Evolutionary conservation across 2,113 vertebrate genomes (phyloP).

Genomic region (Brachirus orientalis): DNA sequence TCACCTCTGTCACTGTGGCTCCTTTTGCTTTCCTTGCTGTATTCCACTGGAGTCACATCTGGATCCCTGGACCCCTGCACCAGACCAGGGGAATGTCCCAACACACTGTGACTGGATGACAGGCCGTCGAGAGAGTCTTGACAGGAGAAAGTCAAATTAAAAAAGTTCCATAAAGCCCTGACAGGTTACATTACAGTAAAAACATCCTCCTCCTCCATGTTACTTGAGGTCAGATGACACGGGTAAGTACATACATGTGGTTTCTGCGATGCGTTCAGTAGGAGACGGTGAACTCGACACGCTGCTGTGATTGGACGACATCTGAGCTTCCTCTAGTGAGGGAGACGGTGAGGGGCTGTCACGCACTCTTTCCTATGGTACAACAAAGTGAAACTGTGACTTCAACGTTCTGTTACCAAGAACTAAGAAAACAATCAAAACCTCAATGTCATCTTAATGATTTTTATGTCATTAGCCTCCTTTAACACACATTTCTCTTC

Average conservation of each 20-base stretch:
- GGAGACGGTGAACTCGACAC: constrained; percentile 94
- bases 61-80: constrained; percentile 89
- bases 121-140: constrained; percentile 91
- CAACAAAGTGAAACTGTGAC: neutral
- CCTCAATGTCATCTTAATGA: neutral
- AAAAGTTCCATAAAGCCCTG: neutral
- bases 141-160: constrained; percentile 14
- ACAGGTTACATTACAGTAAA: neutral
- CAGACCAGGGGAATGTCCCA: constrained; percentile 91
- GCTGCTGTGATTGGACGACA: constrained; percentile 95
- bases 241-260: constrained; percentile 87
- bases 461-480: neutral
- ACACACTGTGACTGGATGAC: constrained; percentile 89
- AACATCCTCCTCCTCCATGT: too few species aligned
- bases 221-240: too few species aligned
- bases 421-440: neutral
- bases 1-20: constrained; percentile 91
- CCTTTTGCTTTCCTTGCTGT: constrained; percentile 91
- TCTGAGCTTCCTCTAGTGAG: constrained; percentile 93
- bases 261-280: constrained; percentile 91
- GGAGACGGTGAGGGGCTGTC: constrained; percentile 95
- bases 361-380: constrained; percentile 88
- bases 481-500: neutral
- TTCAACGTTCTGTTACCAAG: neutral
- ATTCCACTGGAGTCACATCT: constrained; percentile 89